Evolutionary conservation across 35 echinoderm and acorn worm species (phyloP), one percentile per base, ranked within the genome.

Genomic region (Lytechinus variegatus): DNA sequence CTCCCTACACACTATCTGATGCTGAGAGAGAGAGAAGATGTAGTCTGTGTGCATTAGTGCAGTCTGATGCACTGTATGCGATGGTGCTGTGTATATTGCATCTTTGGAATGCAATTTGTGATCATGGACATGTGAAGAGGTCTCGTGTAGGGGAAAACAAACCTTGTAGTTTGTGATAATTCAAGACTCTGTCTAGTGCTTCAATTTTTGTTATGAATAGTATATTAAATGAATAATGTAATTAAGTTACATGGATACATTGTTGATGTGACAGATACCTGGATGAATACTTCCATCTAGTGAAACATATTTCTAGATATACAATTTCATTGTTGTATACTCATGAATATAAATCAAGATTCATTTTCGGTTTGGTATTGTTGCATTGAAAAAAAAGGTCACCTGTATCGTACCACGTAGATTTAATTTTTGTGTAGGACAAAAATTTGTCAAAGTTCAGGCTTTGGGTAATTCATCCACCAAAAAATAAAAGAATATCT

Each of bases 121-220:
- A 29, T 90, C 28, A 90, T 90, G 88, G 52, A 90, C 88, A 90
- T 90, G 88, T 33, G 88, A 44, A 51, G 88, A 52, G 88, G 88
- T 44, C 88, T 90, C 88, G 88, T 54, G 88, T 54, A 90, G 88
- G 88, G 33, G 88, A 90, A 52, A 90, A 54, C 52, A 90, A 90
- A 44, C 88, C 88, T 52, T 90, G 28, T 90, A 79, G 66, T 79
- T 79, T 79, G 66, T 79, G 24, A 79, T 79, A 44, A 44, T 0
- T 16, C 14, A 79, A 79, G 66, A 79, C 66, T 79, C 66, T n/a
- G 4, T 79, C 66, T n/a, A 79, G 66, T 79, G 66, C 66, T 24
- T 79, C 66, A 10, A 58, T 58, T 79, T 79, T 79, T n/a, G 14
- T 79, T 8, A n/a, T 24, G n/a, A 24, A 79, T 79, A n/a, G 13